These are phyloP conservation scores for Tyrannus savana DNA, from an alignment of 2,113 vertebrate species.

Conservation along the genomic window DNA sequence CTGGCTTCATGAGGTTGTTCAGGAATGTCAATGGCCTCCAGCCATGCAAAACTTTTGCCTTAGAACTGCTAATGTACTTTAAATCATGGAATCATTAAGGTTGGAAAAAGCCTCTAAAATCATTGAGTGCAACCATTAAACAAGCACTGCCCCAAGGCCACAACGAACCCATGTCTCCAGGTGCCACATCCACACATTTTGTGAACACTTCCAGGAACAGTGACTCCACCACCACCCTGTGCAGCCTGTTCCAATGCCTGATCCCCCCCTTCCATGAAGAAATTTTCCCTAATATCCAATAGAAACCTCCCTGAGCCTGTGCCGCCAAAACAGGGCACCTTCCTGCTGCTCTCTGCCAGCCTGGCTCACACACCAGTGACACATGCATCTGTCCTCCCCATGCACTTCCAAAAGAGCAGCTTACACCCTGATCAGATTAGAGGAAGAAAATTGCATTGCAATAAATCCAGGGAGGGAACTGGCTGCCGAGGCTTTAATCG, in stretches of 20 bases:
- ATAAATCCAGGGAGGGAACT: not conserved
- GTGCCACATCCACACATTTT: not conserved
- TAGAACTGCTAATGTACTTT: not conserved
- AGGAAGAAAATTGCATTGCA: conserved; percentile 23
- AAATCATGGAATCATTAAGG: not conserved
- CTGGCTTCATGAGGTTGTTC: not conserved
- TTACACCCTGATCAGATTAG: conserved; percentile 20
- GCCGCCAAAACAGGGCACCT: not conserved
- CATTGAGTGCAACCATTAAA: too few species aligned
- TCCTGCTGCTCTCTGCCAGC: not conserved
- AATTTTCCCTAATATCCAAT: not conserved
- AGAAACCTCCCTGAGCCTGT: not conserved
- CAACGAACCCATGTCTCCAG: not conserved
- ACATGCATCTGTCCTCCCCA: not conserved
- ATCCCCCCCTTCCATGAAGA: not conserved
- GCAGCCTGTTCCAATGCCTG: not conserved
- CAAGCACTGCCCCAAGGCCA: not conserved
- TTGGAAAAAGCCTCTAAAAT: not conserved
- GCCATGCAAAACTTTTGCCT: not conserved
- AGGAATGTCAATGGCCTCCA: not conserved
- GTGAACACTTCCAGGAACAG: not conserved
- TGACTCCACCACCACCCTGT: not conserved
- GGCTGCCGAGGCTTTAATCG: conserved; percentile 12
- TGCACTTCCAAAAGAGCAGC: conserved; percentile 43
- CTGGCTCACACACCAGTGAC: not conserved